A percentile compares a stretch with the other conserved stretches of the same genome.
Conservation (phyloP, 1,140 invertebrate species). For the Drosophila hydei region DNA sequence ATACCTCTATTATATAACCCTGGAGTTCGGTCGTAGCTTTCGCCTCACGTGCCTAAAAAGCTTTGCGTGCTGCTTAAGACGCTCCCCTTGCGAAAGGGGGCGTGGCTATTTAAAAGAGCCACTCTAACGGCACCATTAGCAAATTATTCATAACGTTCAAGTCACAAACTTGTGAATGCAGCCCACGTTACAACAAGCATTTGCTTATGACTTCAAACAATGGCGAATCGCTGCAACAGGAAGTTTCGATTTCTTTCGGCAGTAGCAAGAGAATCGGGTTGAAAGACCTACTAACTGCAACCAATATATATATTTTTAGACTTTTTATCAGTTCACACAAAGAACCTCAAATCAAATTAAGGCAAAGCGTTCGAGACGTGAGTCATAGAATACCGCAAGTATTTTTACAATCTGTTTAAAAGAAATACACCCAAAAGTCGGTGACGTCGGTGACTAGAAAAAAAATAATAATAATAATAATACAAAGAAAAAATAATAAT, state of each 20-base stretch:
- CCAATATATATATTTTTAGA: not conserved
- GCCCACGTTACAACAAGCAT: slow-evolving; percentile 37
- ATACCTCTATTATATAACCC: slow-evolving; percentile 32
- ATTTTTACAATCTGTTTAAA: too few relatives aligned
- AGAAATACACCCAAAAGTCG: too few relatives aligned
- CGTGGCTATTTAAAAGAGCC: too few relatives aligned
- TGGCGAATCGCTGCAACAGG: slow-evolving; percentile 37
- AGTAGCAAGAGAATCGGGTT: slow-evolving; percentile 38
- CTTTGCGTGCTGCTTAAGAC: slow-evolving; percentile 26
- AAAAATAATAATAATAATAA: too few relatives aligned
- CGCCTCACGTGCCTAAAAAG: slow-evolving; percentile 33
- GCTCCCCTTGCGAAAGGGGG: not conserved
- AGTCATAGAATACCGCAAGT: too few relatives aligned
- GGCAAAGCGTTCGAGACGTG: too few relatives aligned
- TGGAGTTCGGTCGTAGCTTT: slow-evolving; percentile 31
- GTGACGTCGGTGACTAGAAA: too few relatives aligned
- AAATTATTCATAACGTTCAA: slow-evolving; percentile 58
- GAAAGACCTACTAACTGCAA: slow-evolving; percentile 46
- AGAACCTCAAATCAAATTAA: not conserved
- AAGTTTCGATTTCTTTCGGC: slow-evolving; percentile 72
- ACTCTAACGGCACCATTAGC: slow-evolving; percentile 56
- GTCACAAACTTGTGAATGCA: slow-evolving; percentile 51
- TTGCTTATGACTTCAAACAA: slow-evolving; percentile 13
- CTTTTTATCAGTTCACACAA: not conserved
- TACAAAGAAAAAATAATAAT: too few relatives aligned